phyloP scores from a whole-genome alignment of 2,797 vertebrate genomes.

The Centroberyx gerrardi region DNA sequence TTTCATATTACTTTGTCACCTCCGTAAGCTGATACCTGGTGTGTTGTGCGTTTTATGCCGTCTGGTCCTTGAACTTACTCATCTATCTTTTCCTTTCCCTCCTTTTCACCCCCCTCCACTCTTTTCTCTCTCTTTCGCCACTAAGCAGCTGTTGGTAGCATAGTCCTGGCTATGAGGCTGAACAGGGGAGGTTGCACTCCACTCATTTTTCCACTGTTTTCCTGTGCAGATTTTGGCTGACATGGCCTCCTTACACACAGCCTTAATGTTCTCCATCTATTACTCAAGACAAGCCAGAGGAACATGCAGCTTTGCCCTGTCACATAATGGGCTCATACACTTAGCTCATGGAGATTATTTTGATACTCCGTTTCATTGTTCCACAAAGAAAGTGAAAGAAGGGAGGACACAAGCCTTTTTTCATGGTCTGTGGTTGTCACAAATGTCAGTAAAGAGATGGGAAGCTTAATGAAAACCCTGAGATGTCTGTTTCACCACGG shows the following conservation, averaged over 20 bases:
- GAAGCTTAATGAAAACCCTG: conserved; percentile 78
- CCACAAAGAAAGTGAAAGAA: conserved; percentile 60
- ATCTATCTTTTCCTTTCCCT: conserved; percentile 27
- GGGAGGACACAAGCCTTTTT: conserved; percentile 56
- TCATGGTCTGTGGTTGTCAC: conserved; percentile 73
- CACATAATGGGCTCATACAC: conserved; percentile 47
- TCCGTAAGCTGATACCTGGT: conserved; percentile 49
- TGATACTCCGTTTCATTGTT: conserved; percentile 62
- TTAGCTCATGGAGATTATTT: conserved; percentile 57
- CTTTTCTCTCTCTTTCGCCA: conserved; percentile 3
- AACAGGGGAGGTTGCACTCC: conserved; percentile 9
- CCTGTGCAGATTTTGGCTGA: conserved; percentile 38
- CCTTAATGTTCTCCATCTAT: conserved; percentile 59
- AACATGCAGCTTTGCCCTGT: conserved; percentile 59
- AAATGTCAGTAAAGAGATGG: conserved; percentile 76
- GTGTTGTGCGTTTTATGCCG: conserved; percentile 48
- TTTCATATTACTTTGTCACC: conserved; percentile 59
- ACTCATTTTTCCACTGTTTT: conserved; percentile 47
- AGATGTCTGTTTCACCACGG: conserved; percentile 79
- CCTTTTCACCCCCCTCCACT: neutral
- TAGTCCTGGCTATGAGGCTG: conserved; percentile 19
- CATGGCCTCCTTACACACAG: conserved; percentile 40
- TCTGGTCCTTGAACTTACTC: conserved; percentile 39
- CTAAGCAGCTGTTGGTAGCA: conserved; percentile 48
- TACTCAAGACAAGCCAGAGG: conserved; percentile 57